Base-by-base conservation (phyloP, 2,113 vertebrate genomes). In the Saguinus midas region DNA sequence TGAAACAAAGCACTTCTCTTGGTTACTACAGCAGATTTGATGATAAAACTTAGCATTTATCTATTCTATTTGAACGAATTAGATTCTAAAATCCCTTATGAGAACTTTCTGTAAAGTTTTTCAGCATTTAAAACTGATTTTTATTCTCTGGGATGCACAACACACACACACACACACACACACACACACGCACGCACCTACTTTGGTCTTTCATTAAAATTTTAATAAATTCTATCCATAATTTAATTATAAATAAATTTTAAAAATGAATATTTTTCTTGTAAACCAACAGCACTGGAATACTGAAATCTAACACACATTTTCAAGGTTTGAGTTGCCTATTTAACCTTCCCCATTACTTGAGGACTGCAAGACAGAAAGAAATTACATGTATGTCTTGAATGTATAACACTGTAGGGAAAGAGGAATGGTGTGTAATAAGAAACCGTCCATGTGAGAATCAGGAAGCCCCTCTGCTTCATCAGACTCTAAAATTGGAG, bases 111-210 rank as follows among this genome's bases (percentile, higher is more conserved):
- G 27, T 73, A 81, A 66, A 27, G 0, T 43, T 50, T 72, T 79
- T 35, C 25, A 90, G 40, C 9, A 52, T 92, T 88, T 68, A 68
- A 97, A 95, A 76, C 29, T 58, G 13, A 83, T 72, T 78, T 93
- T 90, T 13, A 66, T 58, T 91, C 21, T 25, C 29, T 68, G 35
- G 3, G 66, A 80, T 88, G 35, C 10, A 75, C 7, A 64, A 10
- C 45, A 87, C 14, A n/a, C 11, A 73, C 3, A 80, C 10, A 76
- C 23, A 61, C 25, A 85, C 29, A 94, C 17, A 10, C 13, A 57
- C 32, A 61, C 2, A 61, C 10, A 85, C 29, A 94, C 9, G 29
- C 27, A 75, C 29, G 85, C 13, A 3, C 8, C 43, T 29, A 57
- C 2, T 85, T 90, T 61, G 45, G 40, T 17, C 57, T 79, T 72